Evolutionary conservation across 2,888 invertebrate species (phyloP).

Genomic region (Odontocolon sp.): DNA sequence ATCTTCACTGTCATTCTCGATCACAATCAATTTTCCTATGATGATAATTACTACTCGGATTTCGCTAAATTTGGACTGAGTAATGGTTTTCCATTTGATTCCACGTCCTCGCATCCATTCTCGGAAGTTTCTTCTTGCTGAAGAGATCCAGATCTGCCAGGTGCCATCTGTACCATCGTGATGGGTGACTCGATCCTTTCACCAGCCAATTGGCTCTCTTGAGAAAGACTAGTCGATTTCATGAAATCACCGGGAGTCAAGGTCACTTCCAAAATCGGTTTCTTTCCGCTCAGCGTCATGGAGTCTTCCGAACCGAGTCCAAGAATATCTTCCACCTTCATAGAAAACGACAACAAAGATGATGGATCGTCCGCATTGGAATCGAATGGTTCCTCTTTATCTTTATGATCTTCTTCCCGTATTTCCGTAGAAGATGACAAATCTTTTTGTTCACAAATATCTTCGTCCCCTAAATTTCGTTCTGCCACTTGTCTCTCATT

Average conservation of each 20-base stretch:
- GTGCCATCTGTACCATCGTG: conserved; percentile 68
- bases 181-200: conserved; percentile 64
- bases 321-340: conserved; percentile 64
- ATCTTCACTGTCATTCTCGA: too few relatives aligned
- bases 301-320: conserved; percentile 61
- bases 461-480: background rate
- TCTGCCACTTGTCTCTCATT: background rate
- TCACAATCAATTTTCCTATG: too few relatives aligned
- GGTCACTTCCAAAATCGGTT: conserved; percentile 56
- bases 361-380: conserved; percentile 57
- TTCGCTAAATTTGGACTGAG: background rate
- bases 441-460: background rate
- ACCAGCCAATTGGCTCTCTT: conserved; percentile 61
- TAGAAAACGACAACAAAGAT: conserved; percentile 60
- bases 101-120: conserved; percentile 21
- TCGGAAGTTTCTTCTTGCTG: conserved; percentile 46
- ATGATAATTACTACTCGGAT: too few relatives aligned
- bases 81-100: background rate
- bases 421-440: background rate
- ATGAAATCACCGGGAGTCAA: conserved; percentile 55
- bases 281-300: conserved; percentile 8
- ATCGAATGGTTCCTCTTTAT: conserved; percentile 13
- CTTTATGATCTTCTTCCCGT: background rate
- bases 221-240: conserved; percentile 58
- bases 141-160: conserved; percentile 55